These are phyloP conservation scores for Nephrotoma flavescens DNA, from an alignment of 2,888 invertebrate species.

Conservation along the genomic window DNA sequence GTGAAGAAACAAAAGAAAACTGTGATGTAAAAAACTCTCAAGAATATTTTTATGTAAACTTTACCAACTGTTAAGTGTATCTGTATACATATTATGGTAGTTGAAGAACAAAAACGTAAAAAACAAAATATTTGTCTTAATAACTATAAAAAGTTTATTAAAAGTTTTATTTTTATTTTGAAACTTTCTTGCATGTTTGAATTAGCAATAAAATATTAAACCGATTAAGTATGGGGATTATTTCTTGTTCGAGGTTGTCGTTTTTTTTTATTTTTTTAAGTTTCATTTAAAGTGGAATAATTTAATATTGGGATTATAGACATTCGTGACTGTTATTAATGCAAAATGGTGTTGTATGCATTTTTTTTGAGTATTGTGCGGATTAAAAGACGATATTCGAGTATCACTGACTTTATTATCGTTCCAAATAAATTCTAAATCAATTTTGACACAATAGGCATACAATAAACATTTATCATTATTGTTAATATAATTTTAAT, in stretches of 20 bases:
- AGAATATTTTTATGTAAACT: not conserved
- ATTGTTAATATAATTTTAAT: too few relatives aligned
- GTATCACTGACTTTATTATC: too few relatives aligned
- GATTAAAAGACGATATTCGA: too few relatives aligned
- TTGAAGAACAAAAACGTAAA: not conserved
- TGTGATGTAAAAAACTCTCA: not conserved
- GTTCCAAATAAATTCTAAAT: too few relatives aligned
- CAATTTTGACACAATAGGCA: too few relatives aligned
- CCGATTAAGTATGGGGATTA: not conserved
- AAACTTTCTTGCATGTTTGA: not conserved
- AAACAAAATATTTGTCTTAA: not conserved
- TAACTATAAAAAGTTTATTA: not conserved
- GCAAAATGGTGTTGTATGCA: not conserved
- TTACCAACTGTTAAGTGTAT: not conserved
- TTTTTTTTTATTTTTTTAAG: not conserved
- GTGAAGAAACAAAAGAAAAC: too few relatives aligned
- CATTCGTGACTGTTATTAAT: not conserved
- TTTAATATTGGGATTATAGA: not conserved
- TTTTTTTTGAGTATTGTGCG: not conserved
- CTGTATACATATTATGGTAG: not conserved
- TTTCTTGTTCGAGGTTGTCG: not conserved
- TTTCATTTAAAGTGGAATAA: not conserved
- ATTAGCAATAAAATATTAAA: not conserved
- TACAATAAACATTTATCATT: too few relatives aligned
- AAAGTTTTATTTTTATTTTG: not conserved